Base-by-base conservation (phyloP, 2,888 invertebrate species). In the Megamerina dolium region DNA sequence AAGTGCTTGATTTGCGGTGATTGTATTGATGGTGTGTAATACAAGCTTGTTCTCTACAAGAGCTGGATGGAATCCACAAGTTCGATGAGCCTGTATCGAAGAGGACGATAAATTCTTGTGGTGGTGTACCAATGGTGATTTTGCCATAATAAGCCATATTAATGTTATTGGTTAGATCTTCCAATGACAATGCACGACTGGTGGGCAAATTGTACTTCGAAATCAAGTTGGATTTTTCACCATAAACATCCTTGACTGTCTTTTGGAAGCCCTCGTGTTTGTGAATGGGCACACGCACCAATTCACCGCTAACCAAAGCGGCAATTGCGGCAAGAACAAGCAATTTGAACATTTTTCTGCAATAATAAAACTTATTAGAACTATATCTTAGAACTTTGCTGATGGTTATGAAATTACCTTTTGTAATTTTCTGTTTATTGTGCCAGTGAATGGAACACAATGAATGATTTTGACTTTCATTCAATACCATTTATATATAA, bases 31-130 rank as follows among this genome's bases (percentile, higher is more conserved):
- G 85, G 74, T 97, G 97, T 84, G 80, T 70, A 89, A 90, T 74
- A 74, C 94, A 94, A 37, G 96, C 96, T 55, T 94, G 85, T 69
- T 94, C 93, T 63, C 86, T 82, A 71, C 97, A 99, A 67, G 91
- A 85, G 74, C 92, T 92, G 18, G 95, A 95, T 12, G 97, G 97
- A 48, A 99, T 84, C 97, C 97, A 99, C 49, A 99, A 78, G 73
- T 99, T 97, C 41, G 95, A 93, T 19, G 96, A 96, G 49, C 49
- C 49, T 3, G 49, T 17, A 74, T 97, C 97, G 74, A 99, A 99
- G 51, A 97, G 85, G 48, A 97, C 95, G 63, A 82, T 84, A 74
- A 96, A 96, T 8, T 74, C 75, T 75, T 96, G 96, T 41, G 89
- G 82, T 16, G 96, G 95, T 32, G 79, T 82, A 45, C 95, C 95